Evolutionary conservation across 2,113 vertebrate species (phyloP).

Genomic region (Catharus minimus): DNA sequence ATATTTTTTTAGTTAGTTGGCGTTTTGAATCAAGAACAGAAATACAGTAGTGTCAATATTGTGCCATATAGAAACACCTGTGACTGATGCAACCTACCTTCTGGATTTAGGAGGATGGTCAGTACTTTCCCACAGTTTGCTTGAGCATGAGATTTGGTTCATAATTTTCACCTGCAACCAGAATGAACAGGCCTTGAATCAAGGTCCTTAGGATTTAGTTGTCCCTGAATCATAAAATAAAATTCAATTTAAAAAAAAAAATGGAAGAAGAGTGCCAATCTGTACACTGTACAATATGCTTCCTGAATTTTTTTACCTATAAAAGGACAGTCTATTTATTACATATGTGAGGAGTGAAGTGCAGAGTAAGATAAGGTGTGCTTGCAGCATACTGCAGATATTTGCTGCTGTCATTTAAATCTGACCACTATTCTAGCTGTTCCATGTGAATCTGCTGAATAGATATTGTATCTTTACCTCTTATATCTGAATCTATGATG

Average conservation of each 20-base stretch:
- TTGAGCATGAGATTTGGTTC: not conserved
- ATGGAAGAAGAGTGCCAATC: not conserved
- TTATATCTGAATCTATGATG: not conserved
- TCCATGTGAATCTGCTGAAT: not conserved
- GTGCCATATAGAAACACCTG: not conserved
- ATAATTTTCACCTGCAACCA: not conserved
- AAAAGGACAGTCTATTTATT: not conserved
- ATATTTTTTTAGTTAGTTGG: not conserved
- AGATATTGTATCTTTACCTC: not conserved
- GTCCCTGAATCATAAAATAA: not conserved
- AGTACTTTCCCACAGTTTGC: not conserved
- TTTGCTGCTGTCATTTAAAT: not conserved
- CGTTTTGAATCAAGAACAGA: not conserved
- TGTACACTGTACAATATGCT: not conserved
- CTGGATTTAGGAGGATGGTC: not conserved
- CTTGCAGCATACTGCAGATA: not conserved
- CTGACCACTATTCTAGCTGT: not conserved
- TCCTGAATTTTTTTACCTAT: not conserved
- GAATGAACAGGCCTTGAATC: not conserved
- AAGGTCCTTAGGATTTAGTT: not conserved
- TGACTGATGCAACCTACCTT: not conserved
- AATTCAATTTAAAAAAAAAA: not conserved
- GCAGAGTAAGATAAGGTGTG: not conserved
- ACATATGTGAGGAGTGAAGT: rapidly evolving
- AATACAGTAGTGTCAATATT: not conserved